Base-by-base conservation (phyloP, 2,113 vertebrate genomes). In the Mustela lutreola region DNA sequence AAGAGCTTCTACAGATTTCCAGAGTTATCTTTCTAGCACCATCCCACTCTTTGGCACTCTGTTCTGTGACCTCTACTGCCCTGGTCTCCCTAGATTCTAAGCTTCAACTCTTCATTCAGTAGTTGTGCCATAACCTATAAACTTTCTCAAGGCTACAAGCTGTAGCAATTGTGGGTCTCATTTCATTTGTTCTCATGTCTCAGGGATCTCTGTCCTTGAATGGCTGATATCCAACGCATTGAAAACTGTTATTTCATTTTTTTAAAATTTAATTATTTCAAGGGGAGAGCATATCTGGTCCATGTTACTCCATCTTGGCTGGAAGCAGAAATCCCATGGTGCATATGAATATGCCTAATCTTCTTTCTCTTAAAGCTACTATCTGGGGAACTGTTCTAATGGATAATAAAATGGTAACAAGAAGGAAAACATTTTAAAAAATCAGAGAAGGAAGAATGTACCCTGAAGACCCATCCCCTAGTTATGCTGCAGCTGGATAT, bases 391-490 rank as follows among this genome's bases (percentile, higher is more conserved):
- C 4, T 50, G 45, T 76, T 97, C 76, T 89, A 85, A 95, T 87
- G 45, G n/a, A 11, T 84, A 94, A 85, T 87, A 85, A 94, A 95
- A 89, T 82, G 79, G 4, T 88, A 89, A 88, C 48, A 60, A 94
- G 26, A 39, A 92, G 31, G 60, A 94, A 95, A 95, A 86, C 14
- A 86, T 76, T 76, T 14, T 3, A 11, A 19, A 50, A 94, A 80
- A 67, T 18, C 4, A 84, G 58, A 96, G 62, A 76, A 71, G 18
- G 3, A 78, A 63, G 73, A 76, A 94, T 60, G 15, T 81, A 16
- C 15, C 75, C 75, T 86, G 81, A 96, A 96, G 28, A 50, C 15
- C 26, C 19, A 96, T 4, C 67, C 6, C 18, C 62, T 60, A 84
- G 50, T 97, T 85, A 79, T n/a, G 33, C 31, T 91, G 12, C 19